A percentile compares a stretch with the other conserved stretches of the same genome.
Conservation (phyloP, 2,888 invertebrate genomes). For the Coenonympha arcania region DNA sequence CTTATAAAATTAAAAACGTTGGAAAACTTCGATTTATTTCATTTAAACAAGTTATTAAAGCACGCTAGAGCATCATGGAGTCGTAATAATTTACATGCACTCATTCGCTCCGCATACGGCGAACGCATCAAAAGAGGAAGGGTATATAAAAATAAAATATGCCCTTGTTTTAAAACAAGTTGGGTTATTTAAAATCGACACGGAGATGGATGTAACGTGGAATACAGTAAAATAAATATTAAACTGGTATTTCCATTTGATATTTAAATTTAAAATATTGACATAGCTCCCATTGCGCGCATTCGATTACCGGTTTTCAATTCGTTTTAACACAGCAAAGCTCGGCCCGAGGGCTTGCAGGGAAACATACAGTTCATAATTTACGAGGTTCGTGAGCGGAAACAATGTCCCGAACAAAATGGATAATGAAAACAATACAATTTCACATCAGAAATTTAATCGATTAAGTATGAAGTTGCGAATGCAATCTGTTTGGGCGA, state of each 20-base stretch:
- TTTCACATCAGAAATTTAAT: constrained; percentile 63
- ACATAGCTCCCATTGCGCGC: constrained; percentile 63
- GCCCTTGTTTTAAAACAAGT: constrained; percentile 34
- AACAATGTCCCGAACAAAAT: constrained; percentile 66
- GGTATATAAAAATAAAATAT: constrained; percentile 31
- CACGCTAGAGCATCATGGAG: background rate
- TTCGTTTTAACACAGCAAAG: constrained; percentile 64
- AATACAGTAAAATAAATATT: constrained; percentile 55
- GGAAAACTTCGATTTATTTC: too few species aligned
- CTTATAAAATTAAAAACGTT: too few species aligned
- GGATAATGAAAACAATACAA: constrained; percentile 63
- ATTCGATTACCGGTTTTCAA: constrained; percentile 73
- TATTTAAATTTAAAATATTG: constrained; percentile 72
- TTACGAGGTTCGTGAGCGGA: constrained; percentile 62
- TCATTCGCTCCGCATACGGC: background rate
- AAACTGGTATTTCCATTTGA: constrained; percentile 52
- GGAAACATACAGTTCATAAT: constrained; percentile 66
- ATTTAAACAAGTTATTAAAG: background rate
- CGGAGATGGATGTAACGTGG: constrained; percentile 47
- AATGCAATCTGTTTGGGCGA: constrained; percentile 42
- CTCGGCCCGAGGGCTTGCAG: constrained; percentile 58
- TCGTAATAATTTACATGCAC: constrained; percentile 11
- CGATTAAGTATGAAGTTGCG: constrained; percentile 52
- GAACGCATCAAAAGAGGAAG: constrained; percentile 16
- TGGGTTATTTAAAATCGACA: constrained; percentile 43